Evolutionary conservation across 2,888 invertebrate genomes (phyloP), one percentile per base, ranked within the genome.

Genomic region (Tetheella fluctuosa): DNA sequence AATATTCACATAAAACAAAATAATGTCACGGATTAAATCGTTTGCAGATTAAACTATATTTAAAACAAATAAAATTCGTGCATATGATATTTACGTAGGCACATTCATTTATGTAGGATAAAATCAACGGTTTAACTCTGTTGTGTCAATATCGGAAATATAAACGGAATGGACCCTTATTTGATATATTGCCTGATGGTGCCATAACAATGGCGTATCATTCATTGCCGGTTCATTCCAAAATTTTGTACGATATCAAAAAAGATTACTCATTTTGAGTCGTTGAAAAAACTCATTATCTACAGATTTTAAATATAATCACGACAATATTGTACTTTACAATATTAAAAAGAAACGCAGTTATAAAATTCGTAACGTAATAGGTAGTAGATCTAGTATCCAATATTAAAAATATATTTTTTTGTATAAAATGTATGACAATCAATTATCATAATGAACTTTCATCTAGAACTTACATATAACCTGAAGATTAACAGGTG

Each of bases 401-500:
- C n/a, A n/a, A n/a, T n/a, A n/a, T n/a, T n/a, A n/a, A n/a, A n/a
- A n/a, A n/a, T n/a, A n/a, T n/a, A 25, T 25, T 25, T 25, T 25
- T 25, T 25, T 25, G 25, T 25, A 25, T 25, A 6, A 4, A 25
- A n/a, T n/a, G n/a, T n/a, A n/a, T n/a, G n/a, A n/a, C n/a, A n/a
- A n/a, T n/a, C n/a, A n/a, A n/a, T n/a, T n/a, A n/a, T n/a, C n/a
- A n/a, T n/a, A 2, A 25, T 25, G 25, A 25, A 25, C 25, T 25
- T 25, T 25, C 6, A 30, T 30, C 30, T 30, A 10, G 8, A 66
- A 96, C 98, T 97, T 94, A 98, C 98, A 98, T 95, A 98, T 97
- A 78, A 98, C 96, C 93, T 97, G 96, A 59, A 98, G 94, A 79
- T 95, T 95, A 52, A 98, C 96, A 54, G 95, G 94, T 76, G 96